Conservation (phyloP, 2,797 vertebrate species). For the Odontamblyopus lacepedii region DNA sequence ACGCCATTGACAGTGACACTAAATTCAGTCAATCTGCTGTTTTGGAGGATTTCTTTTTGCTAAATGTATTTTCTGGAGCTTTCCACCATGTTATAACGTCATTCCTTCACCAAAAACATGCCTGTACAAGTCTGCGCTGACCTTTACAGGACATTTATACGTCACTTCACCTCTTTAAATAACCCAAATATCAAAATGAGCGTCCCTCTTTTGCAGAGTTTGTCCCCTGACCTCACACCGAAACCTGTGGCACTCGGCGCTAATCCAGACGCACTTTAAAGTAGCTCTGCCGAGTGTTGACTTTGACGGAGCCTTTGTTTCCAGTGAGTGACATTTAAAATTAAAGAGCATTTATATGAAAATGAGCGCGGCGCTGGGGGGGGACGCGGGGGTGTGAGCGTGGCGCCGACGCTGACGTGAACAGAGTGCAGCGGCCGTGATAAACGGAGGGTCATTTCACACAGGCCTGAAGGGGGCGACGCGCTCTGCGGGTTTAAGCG, state of each 20-base stretch:
- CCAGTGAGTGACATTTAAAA: constrained; percentile 11
- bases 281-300: background rate
- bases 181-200: no score
- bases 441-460: background rate
- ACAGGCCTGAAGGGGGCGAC: background rate
- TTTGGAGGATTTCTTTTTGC: no score
- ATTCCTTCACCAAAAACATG: no score
- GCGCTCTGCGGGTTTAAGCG: background rate
- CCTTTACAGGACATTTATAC: no score
- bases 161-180: no score
- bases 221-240: background rate
- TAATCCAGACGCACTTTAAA: background rate
- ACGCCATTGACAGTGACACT: no score
- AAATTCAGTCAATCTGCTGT: no score
- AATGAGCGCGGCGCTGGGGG: constrained; percentile 1
- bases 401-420: background rate
- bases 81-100: no score
- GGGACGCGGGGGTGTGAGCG: no score
- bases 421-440: background rate
- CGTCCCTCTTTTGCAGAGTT: no score
- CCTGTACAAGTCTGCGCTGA: no score
- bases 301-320: constrained; percentile 3
- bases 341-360: constrained; percentile 15
- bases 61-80: no score
- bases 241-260: background rate